phyloP scores from a whole-genome alignment of 64 coral and sea anemone species.

The Hydrozoanthus tunicans region DNA sequence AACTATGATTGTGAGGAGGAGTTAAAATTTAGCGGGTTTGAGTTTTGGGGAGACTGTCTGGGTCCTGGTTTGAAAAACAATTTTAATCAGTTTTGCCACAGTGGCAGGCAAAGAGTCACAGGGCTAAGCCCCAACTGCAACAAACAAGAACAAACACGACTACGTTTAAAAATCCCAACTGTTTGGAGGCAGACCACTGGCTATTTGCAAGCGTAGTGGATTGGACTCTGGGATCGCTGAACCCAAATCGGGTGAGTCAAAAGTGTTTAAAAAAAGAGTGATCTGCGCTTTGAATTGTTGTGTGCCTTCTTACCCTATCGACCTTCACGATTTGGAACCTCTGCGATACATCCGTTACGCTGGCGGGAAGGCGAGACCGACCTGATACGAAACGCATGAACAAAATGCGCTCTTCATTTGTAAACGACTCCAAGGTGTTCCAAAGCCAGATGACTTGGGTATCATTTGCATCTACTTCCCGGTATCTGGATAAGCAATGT shows the following conservation, averaged over 20 bases:
- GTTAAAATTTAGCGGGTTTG: slow-evolving; percentile 53
- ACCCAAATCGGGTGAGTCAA: no score
- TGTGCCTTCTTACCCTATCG: slow-evolving; percentile 65
- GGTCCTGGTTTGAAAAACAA: slow-evolving; percentile 30
- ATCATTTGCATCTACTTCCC: slow-evolving; percentile 84
- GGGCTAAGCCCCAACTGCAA: no score
- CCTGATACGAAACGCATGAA: slow-evolving; percentile 95
- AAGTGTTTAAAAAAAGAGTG: no score
- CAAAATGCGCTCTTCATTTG: slow-evolving; percentile 86
- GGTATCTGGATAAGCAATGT: slow-evolving; percentile 47
- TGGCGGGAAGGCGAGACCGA: slow-evolving; percentile 80
- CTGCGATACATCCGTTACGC: slow-evolving; percentile 76
- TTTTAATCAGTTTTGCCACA: neutral
- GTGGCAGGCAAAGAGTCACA: no score
- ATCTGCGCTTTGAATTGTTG: neutral
- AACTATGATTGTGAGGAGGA: no score
- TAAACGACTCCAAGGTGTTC: slow-evolving; percentile 76
- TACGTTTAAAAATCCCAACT: no score
- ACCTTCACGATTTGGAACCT: slow-evolving; percentile 91
- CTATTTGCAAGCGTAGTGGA: no score
- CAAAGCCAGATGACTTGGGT: slow-evolving; percentile 73
- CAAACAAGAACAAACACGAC: no score
- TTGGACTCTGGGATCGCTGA: no score
- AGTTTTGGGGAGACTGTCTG: slow-evolving; percentile 72
- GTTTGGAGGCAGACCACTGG: no score